Percentiles rank a stretch among this genome's conserved stretches.
Evolutionary conservation across 1,140 invertebrate genomes (phyloP).

Genomic region (Papilio glaucus): DNA sequence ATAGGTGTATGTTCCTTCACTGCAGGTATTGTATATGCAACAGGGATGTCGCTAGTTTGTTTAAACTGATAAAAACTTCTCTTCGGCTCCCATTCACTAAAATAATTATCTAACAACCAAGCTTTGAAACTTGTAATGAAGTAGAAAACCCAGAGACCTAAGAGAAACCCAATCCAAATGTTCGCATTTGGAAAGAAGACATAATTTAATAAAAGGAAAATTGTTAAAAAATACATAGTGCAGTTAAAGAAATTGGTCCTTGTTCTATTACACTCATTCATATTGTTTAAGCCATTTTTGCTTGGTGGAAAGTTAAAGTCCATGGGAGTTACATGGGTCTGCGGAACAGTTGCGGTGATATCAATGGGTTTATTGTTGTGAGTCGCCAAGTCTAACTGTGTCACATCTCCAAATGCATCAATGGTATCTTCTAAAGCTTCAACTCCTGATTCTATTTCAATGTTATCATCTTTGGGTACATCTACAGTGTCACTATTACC

Average conservation of each 20-base stretch:
- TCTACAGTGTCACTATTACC: conserved; percentile 60
- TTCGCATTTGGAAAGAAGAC: conserved; percentile 70
- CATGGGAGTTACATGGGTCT: conserved; percentile 44
- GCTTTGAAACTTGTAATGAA: conserved; percentile 66
- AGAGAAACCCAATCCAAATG: conserved; percentile 76
- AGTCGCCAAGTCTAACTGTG: conserved; percentile 48
- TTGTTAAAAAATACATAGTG: conserved; percentile 70
- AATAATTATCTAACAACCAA: conserved; percentile 73
- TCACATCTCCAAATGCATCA: conserved; percentile 64
- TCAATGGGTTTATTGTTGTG: conserved; percentile 46
- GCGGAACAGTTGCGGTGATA: conserved; percentile 29
- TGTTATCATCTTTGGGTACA: conserved; percentile 54
- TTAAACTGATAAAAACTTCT: conserved; percentile 59
- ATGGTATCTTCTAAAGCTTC: conserved; percentile 79
- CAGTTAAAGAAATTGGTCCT: conserved; percentile 56
- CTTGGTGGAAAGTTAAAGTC: conserved; percentile 68
- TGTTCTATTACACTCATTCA: conserved; percentile 42
- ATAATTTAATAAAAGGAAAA: conserved; percentile 66
- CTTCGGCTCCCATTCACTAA: conserved; percentile 63
- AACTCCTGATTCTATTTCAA: conserved; percentile 81
- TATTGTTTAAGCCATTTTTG: conserved; percentile 52
- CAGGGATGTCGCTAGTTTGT: conserved; percentile 50
- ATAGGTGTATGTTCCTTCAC: conserved; percentile 77
- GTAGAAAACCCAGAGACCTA: conserved; percentile 77
- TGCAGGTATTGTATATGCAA: conserved; percentile 71